phyloP scores from a whole-genome alignment of 1,140 invertebrate genomes.

The Andrena cerasifolii region DNA sequence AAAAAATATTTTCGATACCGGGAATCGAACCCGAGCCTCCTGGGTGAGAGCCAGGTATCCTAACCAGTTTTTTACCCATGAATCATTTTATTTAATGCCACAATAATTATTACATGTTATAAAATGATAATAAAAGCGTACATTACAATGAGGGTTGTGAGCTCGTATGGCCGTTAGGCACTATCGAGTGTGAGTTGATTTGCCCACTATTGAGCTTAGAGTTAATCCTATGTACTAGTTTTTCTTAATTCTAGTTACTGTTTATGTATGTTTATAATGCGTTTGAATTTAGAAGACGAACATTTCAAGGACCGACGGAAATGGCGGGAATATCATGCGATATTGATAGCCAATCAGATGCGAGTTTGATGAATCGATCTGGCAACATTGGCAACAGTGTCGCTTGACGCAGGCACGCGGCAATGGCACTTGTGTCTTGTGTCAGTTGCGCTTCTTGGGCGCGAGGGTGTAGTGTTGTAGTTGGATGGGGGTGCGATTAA shows the following conservation, averaged over 20 bases:
- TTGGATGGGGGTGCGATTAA: not conserved
- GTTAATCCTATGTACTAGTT: too few relatives aligned
- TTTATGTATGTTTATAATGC: too few relatives aligned
- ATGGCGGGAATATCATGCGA: not conserved
- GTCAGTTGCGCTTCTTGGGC: conserved; percentile 1
- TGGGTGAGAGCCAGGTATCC: conserved; percentile 75
- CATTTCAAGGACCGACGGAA: not conserved
- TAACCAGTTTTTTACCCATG: too few relatives aligned
- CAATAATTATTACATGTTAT: too few relatives aligned
- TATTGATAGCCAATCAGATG: conserved; percentile 7
- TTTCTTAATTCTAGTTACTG: too few relatives aligned
- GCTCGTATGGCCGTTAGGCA: too few relatives aligned
- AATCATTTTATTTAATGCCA: too few relatives aligned
- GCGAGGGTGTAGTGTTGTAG: not conserved
- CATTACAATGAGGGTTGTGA: too few relatives aligned
- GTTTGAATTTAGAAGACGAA: not conserved
- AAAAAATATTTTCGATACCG: conserved; percentile 67
- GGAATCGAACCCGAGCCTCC: conserved; percentile 75
- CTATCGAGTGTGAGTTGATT: too few relatives aligned
- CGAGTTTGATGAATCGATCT: not conserved
- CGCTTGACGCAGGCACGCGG: not conserved
- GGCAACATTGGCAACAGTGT: conserved; percentile 48
- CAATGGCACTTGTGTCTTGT: too few relatives aligned
- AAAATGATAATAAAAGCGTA: too few relatives aligned
- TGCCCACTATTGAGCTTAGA: too few relatives aligned